Percentiles rank a stretch among this genome's conserved stretches.
These are phyloP conservation scores for Cheilosia vulpina DNA, from an alignment of 2,888 invertebrate genomes.

Conservation along the genomic window DNA sequence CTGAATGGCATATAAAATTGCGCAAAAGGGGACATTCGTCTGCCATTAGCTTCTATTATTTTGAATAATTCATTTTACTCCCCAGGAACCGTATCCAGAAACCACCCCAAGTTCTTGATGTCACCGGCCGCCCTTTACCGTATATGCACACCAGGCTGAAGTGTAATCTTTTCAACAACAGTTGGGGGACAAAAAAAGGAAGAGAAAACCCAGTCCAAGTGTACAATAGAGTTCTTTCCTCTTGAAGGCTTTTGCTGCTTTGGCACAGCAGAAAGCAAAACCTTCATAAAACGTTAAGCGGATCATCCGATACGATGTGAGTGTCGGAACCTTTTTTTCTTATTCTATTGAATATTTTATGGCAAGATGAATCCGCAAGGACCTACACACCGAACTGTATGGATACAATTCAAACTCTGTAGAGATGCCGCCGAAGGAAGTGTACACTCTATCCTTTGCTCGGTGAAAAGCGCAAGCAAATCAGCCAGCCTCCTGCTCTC, in stretches of 20 bases:
- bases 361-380: constrained; percentile 62
- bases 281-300: constrained; percentile 69
- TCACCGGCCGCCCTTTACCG: constrained; percentile 19
- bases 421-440: not conserved
- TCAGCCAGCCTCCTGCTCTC: constrained; percentile 16
- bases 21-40: constrained; percentile 49
- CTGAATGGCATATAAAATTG: constrained; percentile 43
- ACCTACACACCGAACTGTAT: constrained; percentile 26
- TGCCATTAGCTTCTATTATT: constrained; percentile 68
- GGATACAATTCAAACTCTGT: constrained; percentile 12
- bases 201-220: constrained; percentile 38
- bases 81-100: not conserved
- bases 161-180: constrained; percentile 57
- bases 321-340: constrained; percentile 53
- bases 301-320: constrained; percentile 66
- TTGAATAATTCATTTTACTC: constrained; percentile 73
- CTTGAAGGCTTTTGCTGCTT: not conserved
- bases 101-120: not conserved
- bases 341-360: constrained; percentile 70
- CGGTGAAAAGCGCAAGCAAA: constrained; percentile 52
- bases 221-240: constrained; percentile 18
- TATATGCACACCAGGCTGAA: constrained; percentile 67
- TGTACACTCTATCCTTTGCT: not conserved
- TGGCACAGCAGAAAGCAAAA: constrained; percentile 36
- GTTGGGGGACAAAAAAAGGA: constrained; percentile 11